These are phyloP conservation scores for Podotricha telesiphe DNA, from an alignment of 2,888 invertebrate genomes.

Conservation along the genomic window DNA sequence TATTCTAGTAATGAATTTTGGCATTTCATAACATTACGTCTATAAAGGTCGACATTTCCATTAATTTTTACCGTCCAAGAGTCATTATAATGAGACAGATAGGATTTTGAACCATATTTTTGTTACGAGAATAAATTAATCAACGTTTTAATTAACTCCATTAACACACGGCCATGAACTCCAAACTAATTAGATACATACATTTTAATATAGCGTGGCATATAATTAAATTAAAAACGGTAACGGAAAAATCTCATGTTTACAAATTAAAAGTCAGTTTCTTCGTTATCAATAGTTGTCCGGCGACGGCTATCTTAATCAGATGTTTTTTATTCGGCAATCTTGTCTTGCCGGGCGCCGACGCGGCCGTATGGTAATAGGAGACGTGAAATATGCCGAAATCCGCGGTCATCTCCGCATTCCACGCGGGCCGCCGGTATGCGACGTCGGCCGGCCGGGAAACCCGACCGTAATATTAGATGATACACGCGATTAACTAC, in stretches of 20 bases:
- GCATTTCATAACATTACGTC: not conserved
- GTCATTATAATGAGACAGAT: slow-evolving; percentile 24
- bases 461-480: slow-evolving; percentile 57
- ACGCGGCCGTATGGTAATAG: slow-evolving; percentile 68
- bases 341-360: slow-evolving; percentile 54
- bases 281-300: slow-evolving; percentile 30
- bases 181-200: slow-evolving; percentile 15
- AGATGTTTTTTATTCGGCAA: slow-evolving; percentile 47
- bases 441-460: slow-evolving; percentile 61
- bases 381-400: slow-evolving; percentile 62
- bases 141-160: slow-evolving; percentile 30
- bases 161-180: slow-evolving; percentile 36
- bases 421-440: slow-evolving; percentile 60
- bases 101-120: slow-evolving; percentile 28
- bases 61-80: slow-evolving; percentile 12
- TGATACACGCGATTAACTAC: slow-evolving; percentile 49
- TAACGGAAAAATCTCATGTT: slow-evolving; percentile 33
- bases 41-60: slow-evolving; percentile 26
- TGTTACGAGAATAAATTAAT: slow-evolving; percentile 31
- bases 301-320: slow-evolving; percentile 45
- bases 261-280: slow-evolving; percentile 20
- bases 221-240: slow-evolving; percentile 32
- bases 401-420: slow-evolving; percentile 78
- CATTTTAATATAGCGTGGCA: slow-evolving; percentile 1
- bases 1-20: slow-evolving; percentile 7